Conservation (phyloP, 2,888 invertebrate genomes). For the Drosophila maculinotata region DNA sequence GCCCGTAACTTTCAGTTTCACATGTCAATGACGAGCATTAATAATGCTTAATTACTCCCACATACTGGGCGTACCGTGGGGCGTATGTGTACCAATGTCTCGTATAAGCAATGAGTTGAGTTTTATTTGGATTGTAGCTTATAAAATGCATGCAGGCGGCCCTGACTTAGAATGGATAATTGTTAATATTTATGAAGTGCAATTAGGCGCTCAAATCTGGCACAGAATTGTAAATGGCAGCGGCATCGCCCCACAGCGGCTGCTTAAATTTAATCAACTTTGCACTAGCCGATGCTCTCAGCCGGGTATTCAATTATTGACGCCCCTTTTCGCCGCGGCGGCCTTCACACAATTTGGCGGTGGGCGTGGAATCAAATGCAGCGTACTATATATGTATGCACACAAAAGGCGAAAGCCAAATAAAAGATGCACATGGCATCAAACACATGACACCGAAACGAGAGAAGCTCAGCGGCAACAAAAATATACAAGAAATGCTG, state of each 20-base stretch:
- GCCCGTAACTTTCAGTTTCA: slow-evolving; percentile 48
- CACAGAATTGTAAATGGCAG: slow-evolving; percentile 55
- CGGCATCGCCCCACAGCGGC: slow-evolving; percentile 19
- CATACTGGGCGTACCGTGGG: slow-evolving; percentile 8
- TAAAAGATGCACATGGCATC: slow-evolving; percentile 76
- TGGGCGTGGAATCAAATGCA: slow-evolving; percentile 54
- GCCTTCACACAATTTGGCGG: slow-evolving; percentile 50
- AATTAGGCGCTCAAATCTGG: slow-evolving; percentile 60
- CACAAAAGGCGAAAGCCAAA: slow-evolving; percentile 59
- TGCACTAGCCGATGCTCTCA: slow-evolving; percentile 43
- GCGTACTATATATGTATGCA: slow-evolving; percentile 43
- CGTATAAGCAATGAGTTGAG: not conserved
- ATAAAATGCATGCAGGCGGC: slow-evolving; percentile 5
- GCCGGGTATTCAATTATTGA: slow-evolving; percentile 71
- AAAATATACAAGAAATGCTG: slow-evolving; percentile 1
- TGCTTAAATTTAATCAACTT: slow-evolving; percentile 72
- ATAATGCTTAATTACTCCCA: slow-evolving; percentile 62
- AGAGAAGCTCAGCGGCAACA: slow-evolving; percentile 41
- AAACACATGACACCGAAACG: slow-evolving; percentile 73
- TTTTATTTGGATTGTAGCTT: not conserved
- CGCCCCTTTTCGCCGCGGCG: slow-evolving; percentile 54
- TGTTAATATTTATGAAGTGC: slow-evolving; percentile 57
- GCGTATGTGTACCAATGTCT: too few relatives aligned
- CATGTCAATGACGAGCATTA: slow-evolving; percentile 63
- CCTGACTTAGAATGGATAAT: slow-evolving; percentile 12